Conservation (phyloP, 2,113 vertebrate genomes). For the Rattus rattus region DNA sequence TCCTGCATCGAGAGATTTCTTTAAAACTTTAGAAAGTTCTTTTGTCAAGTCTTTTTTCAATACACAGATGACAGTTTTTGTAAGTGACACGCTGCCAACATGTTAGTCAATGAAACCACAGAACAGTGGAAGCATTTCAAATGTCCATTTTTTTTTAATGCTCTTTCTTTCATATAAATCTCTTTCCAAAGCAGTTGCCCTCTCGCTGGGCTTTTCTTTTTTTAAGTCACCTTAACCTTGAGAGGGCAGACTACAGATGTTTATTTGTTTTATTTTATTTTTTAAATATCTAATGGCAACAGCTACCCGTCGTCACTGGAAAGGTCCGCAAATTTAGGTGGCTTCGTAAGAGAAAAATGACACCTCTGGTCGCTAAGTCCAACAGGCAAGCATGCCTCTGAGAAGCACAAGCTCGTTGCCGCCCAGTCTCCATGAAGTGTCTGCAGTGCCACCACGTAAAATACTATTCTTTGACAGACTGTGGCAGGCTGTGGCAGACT, state of each 20-base stretch:
- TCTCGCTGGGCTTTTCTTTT: neutral
- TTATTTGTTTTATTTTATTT: neutral
- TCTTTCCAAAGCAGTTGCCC: constrained; percentile 50
- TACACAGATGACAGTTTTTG: constrained; percentile 2
- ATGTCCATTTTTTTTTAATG: constrained; percentile 56
- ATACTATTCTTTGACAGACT: neutral
- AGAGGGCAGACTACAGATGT: constrained; percentile 62
- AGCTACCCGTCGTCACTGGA: constrained; percentile 53
- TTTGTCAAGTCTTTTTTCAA: constrained; percentile 40
- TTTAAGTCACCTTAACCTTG: constrained; percentile 53
- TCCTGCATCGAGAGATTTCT: constrained; percentile 22
- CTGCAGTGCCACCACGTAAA: neutral
- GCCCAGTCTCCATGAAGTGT: neutral
- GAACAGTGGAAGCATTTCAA: constrained; percentile 53
- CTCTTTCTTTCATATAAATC: constrained; percentile 51
- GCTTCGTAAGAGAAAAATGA: constrained; percentile 64
- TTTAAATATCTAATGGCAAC: constrained; percentile 34
- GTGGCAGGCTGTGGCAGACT: neutral
- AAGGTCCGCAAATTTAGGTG: constrained; percentile 73
- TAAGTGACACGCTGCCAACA: constrained; percentile 16
- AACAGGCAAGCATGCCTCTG: constrained; percentile 5
- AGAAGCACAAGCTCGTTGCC: neutral
- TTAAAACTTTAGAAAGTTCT: constrained; percentile 48
- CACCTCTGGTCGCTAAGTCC: constrained; percentile 34
- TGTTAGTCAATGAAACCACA: constrained; percentile 56